Conservation (phyloP, 92 coral and sea anemone genomes). For the Zoanthus gigantus region DNA sequence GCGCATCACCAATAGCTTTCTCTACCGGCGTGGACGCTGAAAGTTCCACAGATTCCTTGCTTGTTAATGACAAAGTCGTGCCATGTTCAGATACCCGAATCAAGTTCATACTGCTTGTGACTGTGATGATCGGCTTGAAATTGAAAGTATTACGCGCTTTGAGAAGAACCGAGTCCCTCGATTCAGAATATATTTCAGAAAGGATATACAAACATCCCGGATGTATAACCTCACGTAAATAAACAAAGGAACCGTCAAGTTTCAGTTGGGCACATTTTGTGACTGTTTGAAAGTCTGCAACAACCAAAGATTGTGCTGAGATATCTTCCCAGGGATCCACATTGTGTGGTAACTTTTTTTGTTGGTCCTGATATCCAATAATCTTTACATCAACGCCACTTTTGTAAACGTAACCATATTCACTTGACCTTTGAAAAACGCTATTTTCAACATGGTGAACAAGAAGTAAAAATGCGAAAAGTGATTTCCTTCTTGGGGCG, state of each 20-base stretch:
- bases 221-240: constrained; percentile 64
- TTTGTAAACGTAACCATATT: constrained; percentile 10
- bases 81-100: no score
- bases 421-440: constrained; percentile 27
- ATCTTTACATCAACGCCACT: constrained; percentile 16
- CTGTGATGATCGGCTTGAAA: constrained; percentile 51
- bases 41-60: no score
- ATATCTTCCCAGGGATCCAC: background rate
- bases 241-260: constrained; percentile 44
- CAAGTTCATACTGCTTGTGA: constrained; percentile 43
- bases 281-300: constrained; percentile 58
- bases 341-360: background rate
- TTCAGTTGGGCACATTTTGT: constrained; percentile 61
- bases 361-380: background rate
- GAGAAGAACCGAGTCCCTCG: constrained; percentile 50
- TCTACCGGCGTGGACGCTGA: no score
- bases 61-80: no score
- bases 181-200: constrained; percentile 49
- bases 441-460: constrained; percentile 18
- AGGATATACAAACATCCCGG: constrained; percentile 83
- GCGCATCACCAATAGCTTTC: no score
- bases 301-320: background rate
- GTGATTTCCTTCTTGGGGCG: background rate
- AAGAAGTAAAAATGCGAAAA: background rate
- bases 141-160: constrained; percentile 20